Percentiles rank a stretch among this genome's conserved stretches.
These are phyloP conservation scores for Heterochromis multidens DNA, from an alignment of 2,113 vertebrate species.

Conservation along the genomic window DNA sequence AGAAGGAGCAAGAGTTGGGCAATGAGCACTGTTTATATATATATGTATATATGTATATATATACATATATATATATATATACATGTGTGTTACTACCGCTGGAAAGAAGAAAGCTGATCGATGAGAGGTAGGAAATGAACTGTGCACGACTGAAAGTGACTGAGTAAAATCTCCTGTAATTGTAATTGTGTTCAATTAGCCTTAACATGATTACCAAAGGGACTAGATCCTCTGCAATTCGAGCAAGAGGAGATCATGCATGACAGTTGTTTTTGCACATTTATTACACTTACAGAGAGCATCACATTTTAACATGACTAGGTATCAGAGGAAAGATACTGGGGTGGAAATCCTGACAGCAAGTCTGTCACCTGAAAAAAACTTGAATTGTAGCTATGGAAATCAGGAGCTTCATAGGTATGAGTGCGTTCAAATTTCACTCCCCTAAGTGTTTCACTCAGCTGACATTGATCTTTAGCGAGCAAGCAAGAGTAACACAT, in stretches of 20 bases:
- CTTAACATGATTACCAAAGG: constrained; percentile 30
- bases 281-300: background rate
- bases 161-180: constrained; percentile 25
- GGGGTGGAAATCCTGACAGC: background rate
- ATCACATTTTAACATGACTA: background rate
- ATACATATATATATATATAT: background rate
- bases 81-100: background rate
- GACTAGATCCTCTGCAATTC: constrained; percentile 9
- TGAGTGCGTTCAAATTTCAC: background rate
- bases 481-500: constrained; percentile 12
- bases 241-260: background rate
- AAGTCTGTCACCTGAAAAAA: background rate
- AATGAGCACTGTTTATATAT: background rate
- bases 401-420: background rate
- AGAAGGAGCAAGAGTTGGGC: background rate
- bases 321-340: background rate
- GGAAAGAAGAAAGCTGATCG: background rate
- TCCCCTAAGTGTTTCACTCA: constrained; percentile 5
- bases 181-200: constrained; percentile 46
- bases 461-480: constrained; percentile 29
- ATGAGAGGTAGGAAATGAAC: constrained; percentile 22
- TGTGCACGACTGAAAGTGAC: constrained; percentile 37
- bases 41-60: background rate
- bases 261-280: background rate
- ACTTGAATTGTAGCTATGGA: background rate